Evolutionary conservation across 1,140 invertebrate species (phyloP).

Genomic region (Pseudachorutes palmiensis): DNA sequence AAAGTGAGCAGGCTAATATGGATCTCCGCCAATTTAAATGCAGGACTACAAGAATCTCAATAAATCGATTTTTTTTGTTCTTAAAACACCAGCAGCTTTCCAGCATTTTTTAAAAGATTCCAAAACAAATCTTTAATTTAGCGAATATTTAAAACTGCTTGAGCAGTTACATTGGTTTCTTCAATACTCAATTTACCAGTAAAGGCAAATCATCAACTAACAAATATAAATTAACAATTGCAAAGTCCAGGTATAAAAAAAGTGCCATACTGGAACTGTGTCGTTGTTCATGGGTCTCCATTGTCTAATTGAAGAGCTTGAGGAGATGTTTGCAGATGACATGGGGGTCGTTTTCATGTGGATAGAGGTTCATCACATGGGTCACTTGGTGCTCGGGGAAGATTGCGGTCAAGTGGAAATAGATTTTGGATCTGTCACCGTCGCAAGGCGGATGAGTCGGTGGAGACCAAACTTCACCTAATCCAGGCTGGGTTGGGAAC

Average conservation of each 20-base stretch:
- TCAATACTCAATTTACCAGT: constrained; percentile 14
- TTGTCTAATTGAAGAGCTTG: constrained; percentile 50
- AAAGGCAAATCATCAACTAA: not conserved
- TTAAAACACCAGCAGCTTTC: not conserved
- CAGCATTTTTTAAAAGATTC: not conserved
- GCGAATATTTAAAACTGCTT: constrained; percentile 22
- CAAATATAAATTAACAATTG: not conserved
- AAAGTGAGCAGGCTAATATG: too few species aligned
- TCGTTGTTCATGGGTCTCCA: not conserved
- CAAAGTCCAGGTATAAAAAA: constrained; percentile 2
- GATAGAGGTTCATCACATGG: constrained; percentile 71
- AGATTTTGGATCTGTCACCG: constrained; percentile 55
- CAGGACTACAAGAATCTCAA: too few species aligned
- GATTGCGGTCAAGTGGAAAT: constrained; percentile 74
- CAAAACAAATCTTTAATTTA: constrained; percentile 3
- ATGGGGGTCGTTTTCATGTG: constrained; percentile 77
- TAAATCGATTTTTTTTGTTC: too few species aligned
- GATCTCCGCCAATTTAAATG: too few species aligned
- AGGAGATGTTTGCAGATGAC: constrained; percentile 80
- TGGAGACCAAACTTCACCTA: constrained; percentile 32
- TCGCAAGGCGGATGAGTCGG: constrained; percentile 28
- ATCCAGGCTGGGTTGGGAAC: constrained; percentile 31
- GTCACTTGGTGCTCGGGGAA: constrained; percentile 82
- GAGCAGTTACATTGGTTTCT: constrained; percentile 25
- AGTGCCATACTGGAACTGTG: not conserved